Base-by-base conservation (phyloP, 2,113 vertebrate genomes). In the Albula goreensis region DNA sequence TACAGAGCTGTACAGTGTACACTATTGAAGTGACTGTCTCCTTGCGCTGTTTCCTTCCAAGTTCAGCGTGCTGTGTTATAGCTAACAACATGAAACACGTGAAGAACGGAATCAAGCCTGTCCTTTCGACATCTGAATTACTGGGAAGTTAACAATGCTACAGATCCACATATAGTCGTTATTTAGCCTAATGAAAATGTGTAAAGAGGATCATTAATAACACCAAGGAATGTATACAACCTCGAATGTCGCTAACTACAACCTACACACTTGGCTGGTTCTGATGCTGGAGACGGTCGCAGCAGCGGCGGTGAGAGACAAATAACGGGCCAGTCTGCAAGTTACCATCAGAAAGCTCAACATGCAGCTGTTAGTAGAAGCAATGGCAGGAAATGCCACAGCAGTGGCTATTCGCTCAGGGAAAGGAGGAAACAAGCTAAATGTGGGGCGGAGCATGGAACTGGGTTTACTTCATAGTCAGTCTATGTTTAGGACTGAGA, bases 311-410 rank as follows among this genome's bases (percentile, higher is more conserved):
- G 5, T 31, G 31, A 25, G 70, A 74, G 70, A 74, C 70, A 22
- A 74, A 74, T 74, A 74, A 7, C n/a, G 70, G 70, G 22, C 70
- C 70, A 74, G 70, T 19, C 15, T 74, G 70, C 2, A 74, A 74
- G 70, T 74, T 31, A 74, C 22, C n/a, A n/a, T 74, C 70, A 66
- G 60, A 66, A 22, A 66, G 17, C n/a, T n/a, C 8, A 10, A 74
- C 70, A 31, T 74, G 70, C 70, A 74, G 70, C 70, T 74, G 70
- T 74, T 74, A 10, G n/a, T 22, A 7, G 70, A n/a, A 7, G 70
- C 70, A 74, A 74, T 31, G 70, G n/a, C 70, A 74, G 70, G 70
- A 74, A 74, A 74, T 74, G n/a, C n/a, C 70, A 31, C 22, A 74
- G n/a, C n/a, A 74, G 22, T 74, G n/a, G 70, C n/a, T n/a, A 74